phyloP scores from a whole-genome alignment of 2,888 invertebrate species.

The Eubasilissa splendida region DNA sequence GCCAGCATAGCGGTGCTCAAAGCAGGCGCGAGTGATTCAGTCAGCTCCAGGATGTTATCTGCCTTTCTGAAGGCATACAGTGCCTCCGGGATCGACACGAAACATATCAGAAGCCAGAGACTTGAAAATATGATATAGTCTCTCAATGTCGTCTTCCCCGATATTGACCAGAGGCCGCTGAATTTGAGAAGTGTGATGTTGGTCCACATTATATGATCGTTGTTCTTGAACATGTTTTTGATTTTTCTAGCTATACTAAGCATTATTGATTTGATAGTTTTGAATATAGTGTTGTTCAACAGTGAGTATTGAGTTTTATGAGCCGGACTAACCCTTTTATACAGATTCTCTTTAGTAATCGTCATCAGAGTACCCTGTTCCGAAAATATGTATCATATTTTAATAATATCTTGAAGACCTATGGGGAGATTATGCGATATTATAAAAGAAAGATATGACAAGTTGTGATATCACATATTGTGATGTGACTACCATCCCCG shows the following conservation, averaged over 20 bases:
- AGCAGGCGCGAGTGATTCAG: slow-evolving; percentile 2
- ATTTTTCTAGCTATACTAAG: neutral
- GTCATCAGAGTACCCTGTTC: neutral
- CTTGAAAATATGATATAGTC: neutral
- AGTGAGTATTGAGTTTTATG: neutral
- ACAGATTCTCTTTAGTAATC: neutral
- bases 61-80: slow-evolving; percentile 4
- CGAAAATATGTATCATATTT: neutral
- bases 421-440: no score
- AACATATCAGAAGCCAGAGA: neutral
- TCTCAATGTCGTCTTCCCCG: neutral
- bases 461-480: no score
- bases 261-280: neutral
- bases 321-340: neutral
- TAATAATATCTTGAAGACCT: no score
- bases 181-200: neutral
- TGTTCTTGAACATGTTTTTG: neutral
- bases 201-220: neutral
- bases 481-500: no score
- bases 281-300: neutral
- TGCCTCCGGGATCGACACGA: slow-evolving; percentile 2
- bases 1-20: neutral
- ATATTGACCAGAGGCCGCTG: neutral
- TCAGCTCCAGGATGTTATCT: slow-evolving; percentile 11
- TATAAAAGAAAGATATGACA: no score